Base-by-base conservation (phyloP, 1,140 invertebrate species). In the Pseudomyrmex gracilis region DNA sequence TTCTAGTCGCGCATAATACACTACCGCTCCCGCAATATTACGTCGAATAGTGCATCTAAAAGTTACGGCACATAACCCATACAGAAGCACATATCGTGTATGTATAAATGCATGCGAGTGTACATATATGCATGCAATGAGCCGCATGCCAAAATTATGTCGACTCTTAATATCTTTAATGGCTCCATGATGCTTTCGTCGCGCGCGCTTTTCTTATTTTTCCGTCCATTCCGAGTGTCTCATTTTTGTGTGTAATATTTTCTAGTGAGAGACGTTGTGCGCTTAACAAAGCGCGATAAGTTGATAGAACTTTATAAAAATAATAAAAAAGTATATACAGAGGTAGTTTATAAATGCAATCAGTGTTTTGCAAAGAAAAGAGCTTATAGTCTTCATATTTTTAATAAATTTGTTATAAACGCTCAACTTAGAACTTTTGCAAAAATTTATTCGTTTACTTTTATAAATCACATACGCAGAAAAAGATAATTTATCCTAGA, bases 81-180 rank as follows among this genome's bases (percentile, higher is more conserved):
- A 78, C 1, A n/a, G 24, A 10, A 5, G 2, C 34, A 2, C n/a
- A 34, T 34, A 34, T 34, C 34, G 34, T 15, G 49, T 53, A n/a
- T 51, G 47, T 34, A 34, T 51, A 77, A 77, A 53, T 67, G 55
- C 43, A 8, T 20, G n/a, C 15, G 34, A 34, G 4, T 17, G 24
- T 24, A 66, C 34, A 66, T 76, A 34, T 34, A 74, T 63, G 73
- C 53, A 63, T 58, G 34, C 45, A 53, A 67, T 73, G 53, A 77
- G 67, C 74, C 61, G 88, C 84, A 85, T 90, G 87, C 90, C 88
- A 90, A 90, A 91, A 91, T 90, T 87, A 90, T 90, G 89, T 91
- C 90, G 89, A 89, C 89, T 87, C 87, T 53, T 80, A 68, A 82
- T 82, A 82, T 77, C 85, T 68, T 73, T 85, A 85, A 84, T 61